Conservation (phyloP, 53 echinoderm and acorn worm genomes). For the Paracentrotus lividus region DNA sequence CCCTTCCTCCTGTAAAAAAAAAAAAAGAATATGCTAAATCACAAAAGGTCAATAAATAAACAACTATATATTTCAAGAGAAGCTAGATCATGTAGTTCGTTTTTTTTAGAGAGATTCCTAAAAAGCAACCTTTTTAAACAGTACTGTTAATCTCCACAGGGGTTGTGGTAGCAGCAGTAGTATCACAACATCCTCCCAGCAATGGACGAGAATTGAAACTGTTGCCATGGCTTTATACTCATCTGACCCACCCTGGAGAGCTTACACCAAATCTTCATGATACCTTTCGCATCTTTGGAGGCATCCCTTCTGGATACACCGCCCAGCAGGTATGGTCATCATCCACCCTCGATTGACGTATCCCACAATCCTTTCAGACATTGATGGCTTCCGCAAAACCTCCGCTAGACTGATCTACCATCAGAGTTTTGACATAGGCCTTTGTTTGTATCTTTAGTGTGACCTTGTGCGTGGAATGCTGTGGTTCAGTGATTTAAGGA, state of each 20-base stretch:
- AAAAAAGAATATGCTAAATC: no score
- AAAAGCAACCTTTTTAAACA: no score
- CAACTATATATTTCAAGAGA: no score
- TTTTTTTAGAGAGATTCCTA: no score
- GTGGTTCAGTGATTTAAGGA: constrained; percentile 35
- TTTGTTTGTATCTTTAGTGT: neutral
- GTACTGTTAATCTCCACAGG: no score
- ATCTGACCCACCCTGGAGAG: neutral
- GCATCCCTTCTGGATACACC: constrained; percentile 26
- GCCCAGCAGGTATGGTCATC: constrained; percentile 34
- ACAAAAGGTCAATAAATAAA: no score
- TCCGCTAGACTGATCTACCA: neutral
- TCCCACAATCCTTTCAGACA: neutral
- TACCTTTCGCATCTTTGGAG: neutral
- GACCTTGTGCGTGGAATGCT: constrained; percentile 31
- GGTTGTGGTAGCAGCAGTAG: neutral
- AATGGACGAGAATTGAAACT: neutral
- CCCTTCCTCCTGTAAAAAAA: no score
- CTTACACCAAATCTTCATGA: constrained; percentile 35
- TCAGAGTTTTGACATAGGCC: neutral
- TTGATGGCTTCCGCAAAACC: neutral
- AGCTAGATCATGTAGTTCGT: no score
- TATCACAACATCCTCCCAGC: neutral
- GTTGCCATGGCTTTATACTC: neutral
- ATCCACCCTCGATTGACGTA: neutral